These are phyloP conservation scores for Nemapogon koenigi DNA, from an alignment of 2,888 invertebrate species.

Conservation along the genomic window DNA sequence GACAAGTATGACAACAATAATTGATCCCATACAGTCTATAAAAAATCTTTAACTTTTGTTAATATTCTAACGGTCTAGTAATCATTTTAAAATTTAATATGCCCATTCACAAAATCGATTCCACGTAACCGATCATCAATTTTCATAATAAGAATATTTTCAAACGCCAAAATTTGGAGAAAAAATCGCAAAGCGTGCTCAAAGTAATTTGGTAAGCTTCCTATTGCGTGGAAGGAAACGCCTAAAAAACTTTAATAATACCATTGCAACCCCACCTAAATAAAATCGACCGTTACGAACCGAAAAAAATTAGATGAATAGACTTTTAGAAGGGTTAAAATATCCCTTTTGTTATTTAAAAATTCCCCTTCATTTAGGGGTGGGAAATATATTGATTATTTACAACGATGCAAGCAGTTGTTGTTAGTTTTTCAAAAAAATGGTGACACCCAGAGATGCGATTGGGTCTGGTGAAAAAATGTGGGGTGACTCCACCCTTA, in stretches of 20 bases:
- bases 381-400: too few relatives aligned
- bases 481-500: conserved; percentile 52
- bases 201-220: not conserved
- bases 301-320: conserved; percentile 54
- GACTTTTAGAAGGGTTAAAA: conserved; percentile 36
- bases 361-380: too few relatives aligned
- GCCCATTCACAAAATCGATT: too few relatives aligned
- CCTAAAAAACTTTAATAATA: conserved; percentile 44
- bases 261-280: conserved; percentile 37
- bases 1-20: too few relatives aligned
- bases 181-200: not conserved
- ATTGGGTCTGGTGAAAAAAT: conserved; percentile 43
- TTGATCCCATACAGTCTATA: too few relatives aligned
- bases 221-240: conserved; percentile 38
- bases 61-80: too few relatives aligned
- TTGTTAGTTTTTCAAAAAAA: conserved; percentile 37
- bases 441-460: conserved; percentile 43
- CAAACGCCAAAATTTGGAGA: not conserved
- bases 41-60: too few relatives aligned
- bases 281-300: conserved; percentile 47
- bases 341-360: too few relatives aligned
- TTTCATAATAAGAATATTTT: too few relatives aligned
- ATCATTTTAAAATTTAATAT: too few relatives aligned
- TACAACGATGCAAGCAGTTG: too few relatives aligned
- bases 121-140: too few relatives aligned